Evolutionary conservation across 2,113 vertebrate genomes (phyloP).

Genomic region (Condylura cristata): DNA sequence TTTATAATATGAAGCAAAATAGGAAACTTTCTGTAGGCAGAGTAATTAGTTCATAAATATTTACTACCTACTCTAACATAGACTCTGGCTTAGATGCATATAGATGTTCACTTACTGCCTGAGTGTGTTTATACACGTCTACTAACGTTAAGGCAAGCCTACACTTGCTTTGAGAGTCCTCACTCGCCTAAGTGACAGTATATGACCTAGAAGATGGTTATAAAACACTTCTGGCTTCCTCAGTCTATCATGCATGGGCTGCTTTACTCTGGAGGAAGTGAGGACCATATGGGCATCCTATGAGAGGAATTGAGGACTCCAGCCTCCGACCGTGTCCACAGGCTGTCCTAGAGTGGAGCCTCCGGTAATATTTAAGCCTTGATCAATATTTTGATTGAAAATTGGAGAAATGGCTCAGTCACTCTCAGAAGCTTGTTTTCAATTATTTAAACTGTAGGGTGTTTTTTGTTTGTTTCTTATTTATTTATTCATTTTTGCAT

Average conservation of each 20-base stretch:
- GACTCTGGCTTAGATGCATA: neutral
- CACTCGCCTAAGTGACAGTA: neutral
- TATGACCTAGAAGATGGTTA: neutral
- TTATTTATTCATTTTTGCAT: too few species aligned
- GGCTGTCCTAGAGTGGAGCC: neutral
- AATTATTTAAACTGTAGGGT: neutral
- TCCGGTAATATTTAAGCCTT: neutral
- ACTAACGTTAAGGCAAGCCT: neutral
- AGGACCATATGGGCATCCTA: neutral
- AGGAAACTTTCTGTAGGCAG: neutral
- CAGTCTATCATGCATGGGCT: neutral
- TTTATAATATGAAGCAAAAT: neutral
- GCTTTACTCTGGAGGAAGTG: neutral
- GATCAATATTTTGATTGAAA: neutral
- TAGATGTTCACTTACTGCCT: neutral
- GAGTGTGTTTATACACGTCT: neutral
- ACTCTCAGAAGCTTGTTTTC: neutral
- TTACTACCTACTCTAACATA: neutral
- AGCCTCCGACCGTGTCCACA: accelerated
- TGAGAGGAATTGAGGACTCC: neutral
- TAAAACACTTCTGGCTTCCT: neutral
- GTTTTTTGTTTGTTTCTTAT: too few species aligned
- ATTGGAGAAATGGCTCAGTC: neutral
- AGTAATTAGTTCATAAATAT: neutral
- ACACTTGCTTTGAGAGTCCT: neutral